Evolutionary conservation across 2,888 invertebrate genomes (phyloP).

Genomic region (Ectemnius cavifrons): DNA sequence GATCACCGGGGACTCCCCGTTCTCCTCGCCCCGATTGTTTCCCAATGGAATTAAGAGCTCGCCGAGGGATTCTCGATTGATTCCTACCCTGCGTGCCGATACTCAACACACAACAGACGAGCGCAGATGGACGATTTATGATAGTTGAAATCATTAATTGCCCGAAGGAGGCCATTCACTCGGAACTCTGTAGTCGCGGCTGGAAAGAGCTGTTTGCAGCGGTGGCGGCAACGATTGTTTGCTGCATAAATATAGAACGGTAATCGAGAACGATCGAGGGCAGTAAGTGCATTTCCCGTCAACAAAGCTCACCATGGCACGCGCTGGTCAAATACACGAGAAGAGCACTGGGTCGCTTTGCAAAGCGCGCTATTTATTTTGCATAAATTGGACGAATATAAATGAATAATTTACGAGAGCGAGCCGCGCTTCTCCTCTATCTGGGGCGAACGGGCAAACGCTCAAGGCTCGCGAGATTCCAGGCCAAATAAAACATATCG

Average conservation of each 20-base stretch:
- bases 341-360: no score
- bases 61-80: neutral
- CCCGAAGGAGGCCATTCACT: neutral
- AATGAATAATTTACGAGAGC: slow-evolving; percentile 4
- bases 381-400: neutral
- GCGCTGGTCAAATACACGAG: no score
- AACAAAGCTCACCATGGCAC: no score
- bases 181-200: neutral
- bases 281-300: neutral
- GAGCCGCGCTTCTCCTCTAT: neutral
- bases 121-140: no score
- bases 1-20: neutral
- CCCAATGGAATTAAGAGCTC: slow-evolving; percentile 36
- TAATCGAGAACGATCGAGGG: no score
- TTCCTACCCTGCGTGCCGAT: neutral
- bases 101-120: neutral
- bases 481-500: neutral
- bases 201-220: no score
- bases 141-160: no score
- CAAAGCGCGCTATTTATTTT: slow-evolving; percentile 3
- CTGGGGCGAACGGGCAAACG: no score
- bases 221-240: no score
- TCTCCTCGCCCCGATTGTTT: slow-evolving; percentile 34
- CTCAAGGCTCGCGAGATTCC: no score
- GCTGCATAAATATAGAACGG: no score